Percentiles rank a stretch among this genome's conserved stretches.
Conservation (phyloP, 1,140 invertebrate genomes). For the Drosophila chauvacae region DNA sequence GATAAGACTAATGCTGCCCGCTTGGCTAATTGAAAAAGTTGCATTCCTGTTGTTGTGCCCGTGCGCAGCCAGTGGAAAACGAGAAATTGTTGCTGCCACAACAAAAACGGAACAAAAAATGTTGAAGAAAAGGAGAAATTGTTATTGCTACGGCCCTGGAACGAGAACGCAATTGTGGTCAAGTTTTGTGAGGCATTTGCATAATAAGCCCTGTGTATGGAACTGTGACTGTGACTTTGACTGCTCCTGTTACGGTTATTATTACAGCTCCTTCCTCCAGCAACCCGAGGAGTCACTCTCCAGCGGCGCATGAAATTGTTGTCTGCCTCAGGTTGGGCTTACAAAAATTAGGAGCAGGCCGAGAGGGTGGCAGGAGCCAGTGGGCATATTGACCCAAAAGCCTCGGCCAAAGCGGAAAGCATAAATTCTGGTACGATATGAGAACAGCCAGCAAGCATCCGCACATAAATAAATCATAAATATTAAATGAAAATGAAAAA, state of each 20-base stretch:
- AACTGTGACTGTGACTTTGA: constrained; percentile 44
- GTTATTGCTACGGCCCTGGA: constrained; percentile 56
- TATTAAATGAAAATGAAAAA: constrained; percentile 83
- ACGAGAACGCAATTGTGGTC: constrained; percentile 56
- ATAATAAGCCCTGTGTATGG: constrained; percentile 75
- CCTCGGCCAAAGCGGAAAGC: constrained; percentile 73
- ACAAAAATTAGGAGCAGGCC: constrained; percentile 53
- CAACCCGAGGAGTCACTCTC: constrained; percentile 30
- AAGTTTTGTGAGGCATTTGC: constrained; percentile 65
- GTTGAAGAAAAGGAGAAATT: constrained; percentile 26
- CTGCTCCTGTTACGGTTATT: constrained; percentile 46
- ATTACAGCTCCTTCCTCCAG: constrained; percentile 17
- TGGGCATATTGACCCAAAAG: constrained; percentile 20
- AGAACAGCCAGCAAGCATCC: constrained; percentile 78
- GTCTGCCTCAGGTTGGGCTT: constrained; percentile 62
- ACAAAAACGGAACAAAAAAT: background rate
- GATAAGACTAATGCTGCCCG: constrained; percentile 67
- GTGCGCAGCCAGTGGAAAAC: constrained; percentile 46
- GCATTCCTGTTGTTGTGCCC: constrained; percentile 49
- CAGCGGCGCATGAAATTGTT: constrained; percentile 79
- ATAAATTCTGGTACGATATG: constrained; percentile 79
- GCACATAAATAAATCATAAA: constrained; percentile 83
- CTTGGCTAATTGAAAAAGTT: constrained; percentile 75
- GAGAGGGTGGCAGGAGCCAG: background rate
- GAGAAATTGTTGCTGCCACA: constrained; percentile 33